Evolutionary conservation across 1,140 invertebrate genomes (phyloP).

Genomic region (Steinernema feltiae): DNA sequence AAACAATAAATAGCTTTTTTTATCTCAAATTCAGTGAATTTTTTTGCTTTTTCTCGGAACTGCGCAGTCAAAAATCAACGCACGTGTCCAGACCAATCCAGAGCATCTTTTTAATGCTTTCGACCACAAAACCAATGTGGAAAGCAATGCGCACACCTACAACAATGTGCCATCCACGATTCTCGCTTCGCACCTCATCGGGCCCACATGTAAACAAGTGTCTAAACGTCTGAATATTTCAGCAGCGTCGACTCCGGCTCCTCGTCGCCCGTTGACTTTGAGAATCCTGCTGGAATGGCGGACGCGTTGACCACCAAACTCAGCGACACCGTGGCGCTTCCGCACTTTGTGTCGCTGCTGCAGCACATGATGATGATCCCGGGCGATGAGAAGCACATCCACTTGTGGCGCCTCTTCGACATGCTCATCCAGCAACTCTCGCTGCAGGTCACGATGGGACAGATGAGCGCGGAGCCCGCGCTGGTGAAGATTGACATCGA

Average conservation of each 20-base stretch:
- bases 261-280: constrained; percentile 78
- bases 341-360: constrained; percentile 81
- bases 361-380: constrained; percentile 84
- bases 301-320: constrained; percentile 81
- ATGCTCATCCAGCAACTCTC: constrained; percentile 90
- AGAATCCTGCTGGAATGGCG: constrained; percentile 87
- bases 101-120: no score
- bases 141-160: no score
- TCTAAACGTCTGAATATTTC: constrained; percentile 10
- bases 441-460: constrained; percentile 72
- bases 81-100: no score
- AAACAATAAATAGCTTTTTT: no score
- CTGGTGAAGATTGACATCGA: constrained; percentile 59
- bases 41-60: no score
- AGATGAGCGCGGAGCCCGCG: constrained; percentile 82
- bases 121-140: no score
- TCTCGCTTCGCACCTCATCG: no score
- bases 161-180: no score
- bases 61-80: no score
- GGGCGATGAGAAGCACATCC: constrained; percentile 75
- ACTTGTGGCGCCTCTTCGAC: constrained; percentile 88
- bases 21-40: no score
- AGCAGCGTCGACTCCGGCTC: constrained; percentile 42
- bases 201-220: no score
- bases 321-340: constrained; percentile 82